Evolutionary conservation across 2,797 vertebrate species (phyloP).

Genomic region (Psittacula derbiana): DNA sequence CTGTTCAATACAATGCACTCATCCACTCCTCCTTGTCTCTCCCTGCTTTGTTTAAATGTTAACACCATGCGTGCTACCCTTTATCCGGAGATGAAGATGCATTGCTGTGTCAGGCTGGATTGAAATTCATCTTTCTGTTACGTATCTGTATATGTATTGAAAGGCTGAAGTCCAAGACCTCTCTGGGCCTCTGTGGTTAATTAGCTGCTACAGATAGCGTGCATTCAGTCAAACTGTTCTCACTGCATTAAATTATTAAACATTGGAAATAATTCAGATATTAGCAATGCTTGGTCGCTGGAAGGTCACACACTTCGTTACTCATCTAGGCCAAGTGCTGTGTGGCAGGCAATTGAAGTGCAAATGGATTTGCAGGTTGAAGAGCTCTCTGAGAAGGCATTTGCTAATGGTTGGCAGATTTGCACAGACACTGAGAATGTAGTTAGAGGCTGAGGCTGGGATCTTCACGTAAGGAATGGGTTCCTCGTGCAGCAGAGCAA

Average conservation of each 20-base stretch:
- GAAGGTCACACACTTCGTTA: constrained; percentile 37
- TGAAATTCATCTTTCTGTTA: constrained; percentile 51
- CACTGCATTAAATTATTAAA: constrained; percentile 56
- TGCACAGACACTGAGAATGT: not conserved
- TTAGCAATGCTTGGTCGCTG: not conserved
- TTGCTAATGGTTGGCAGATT: not conserved
- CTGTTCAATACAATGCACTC: not conserved
- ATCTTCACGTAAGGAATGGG: not conserved
- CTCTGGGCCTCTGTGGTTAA: constrained; percentile 42
- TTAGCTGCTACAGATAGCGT: constrained; percentile 43
- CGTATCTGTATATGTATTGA: constrained; percentile 45
- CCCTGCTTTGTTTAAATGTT: constrained; percentile 38
- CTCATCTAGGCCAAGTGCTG: not conserved
- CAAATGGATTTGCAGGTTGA: constrained; percentile 35
- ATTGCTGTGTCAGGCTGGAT: constrained; percentile 44
- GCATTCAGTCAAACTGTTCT: constrained; percentile 29
- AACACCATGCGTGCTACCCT: constrained; percentile 22
- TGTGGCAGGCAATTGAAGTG: constrained; percentile 1
- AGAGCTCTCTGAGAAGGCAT: not conserved
- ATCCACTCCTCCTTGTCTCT: not conserved
- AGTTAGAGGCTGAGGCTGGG: not conserved
- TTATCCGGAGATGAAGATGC: constrained; percentile 46
- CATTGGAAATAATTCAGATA: constrained; percentile 23
- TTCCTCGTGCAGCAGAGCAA: not conserved
- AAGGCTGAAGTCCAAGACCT: constrained; percentile 52